Conservation (phyloP, 2,113 vertebrate species). For the Acrocephalus arundinaceus region DNA sequence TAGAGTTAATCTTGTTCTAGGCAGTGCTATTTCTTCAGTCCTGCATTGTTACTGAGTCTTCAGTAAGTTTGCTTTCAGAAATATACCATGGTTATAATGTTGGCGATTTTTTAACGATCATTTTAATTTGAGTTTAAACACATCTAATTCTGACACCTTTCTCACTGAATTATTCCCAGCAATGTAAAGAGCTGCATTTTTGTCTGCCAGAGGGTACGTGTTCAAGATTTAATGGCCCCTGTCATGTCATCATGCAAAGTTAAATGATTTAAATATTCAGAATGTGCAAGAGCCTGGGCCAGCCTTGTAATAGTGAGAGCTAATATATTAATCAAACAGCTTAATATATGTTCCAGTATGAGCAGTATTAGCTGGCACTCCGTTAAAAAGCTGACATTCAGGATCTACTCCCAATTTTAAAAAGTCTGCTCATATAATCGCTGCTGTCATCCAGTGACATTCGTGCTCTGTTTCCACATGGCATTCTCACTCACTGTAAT, state of each 20-base stretch:
- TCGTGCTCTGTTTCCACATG: not conserved
- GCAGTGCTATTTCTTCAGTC: not conserved
- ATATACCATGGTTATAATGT: not conserved
- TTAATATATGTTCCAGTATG: slow-evolving; percentile 26
- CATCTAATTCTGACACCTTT: not conserved
- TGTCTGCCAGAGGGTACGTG: not conserved
- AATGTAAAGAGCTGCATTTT: not conserved
- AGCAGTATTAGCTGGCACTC: slow-evolving; percentile 6
- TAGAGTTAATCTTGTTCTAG: not conserved
- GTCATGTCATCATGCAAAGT: slow-evolving; percentile 34
- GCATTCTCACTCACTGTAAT: slow-evolving; percentile 24
- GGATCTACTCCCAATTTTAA: slow-evolving; percentile 23
- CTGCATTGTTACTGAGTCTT: not conserved
- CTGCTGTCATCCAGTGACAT: slow-evolving; percentile 37
- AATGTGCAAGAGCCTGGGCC: not conserved
- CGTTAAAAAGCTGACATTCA: slow-evolving; percentile 34
- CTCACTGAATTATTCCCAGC: not conserved
- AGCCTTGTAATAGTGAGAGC: slow-evolving; percentile 29
- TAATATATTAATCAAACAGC: slow-evolving; percentile 52
- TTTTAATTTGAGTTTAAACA: not conserved
- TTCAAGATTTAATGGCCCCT: slow-evolving; percentile 24
- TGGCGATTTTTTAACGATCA: not conserved
- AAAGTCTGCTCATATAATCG: not conserved
- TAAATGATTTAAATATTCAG: slow-evolving; percentile 49
- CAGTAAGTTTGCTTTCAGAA: not conserved